Conservation (phyloP, 2,888 invertebrate genomes). For the Scrobipalpa costella region DNA sequence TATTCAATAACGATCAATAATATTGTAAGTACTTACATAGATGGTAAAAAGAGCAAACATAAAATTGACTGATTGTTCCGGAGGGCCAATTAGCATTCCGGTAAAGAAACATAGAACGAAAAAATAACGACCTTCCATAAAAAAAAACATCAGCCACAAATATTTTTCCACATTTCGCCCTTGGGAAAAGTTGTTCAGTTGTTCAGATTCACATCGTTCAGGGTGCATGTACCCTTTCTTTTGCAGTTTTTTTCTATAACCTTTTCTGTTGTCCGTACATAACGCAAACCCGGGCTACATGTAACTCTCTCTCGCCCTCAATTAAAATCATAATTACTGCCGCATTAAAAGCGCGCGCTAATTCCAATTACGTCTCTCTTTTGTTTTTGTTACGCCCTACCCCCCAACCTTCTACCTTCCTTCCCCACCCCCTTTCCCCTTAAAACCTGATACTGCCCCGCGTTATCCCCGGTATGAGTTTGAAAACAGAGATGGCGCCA, state of each 20-base stretch:
- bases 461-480: not conserved
- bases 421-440: not conserved
- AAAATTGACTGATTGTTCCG: no score
- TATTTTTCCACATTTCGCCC: no score
- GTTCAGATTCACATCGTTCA: no score
- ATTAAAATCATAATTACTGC: slow-evolving; percentile 76
- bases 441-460: not conserved
- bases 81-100: no score
- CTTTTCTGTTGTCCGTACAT: slow-evolving; percentile 42
- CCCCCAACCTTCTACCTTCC: slow-evolving; percentile 24
- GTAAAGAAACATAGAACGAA: no score
- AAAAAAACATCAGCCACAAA: no score
- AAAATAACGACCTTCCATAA: no score
- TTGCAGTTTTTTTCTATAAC: not conserved
- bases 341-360: slow-evolving; percentile 68
- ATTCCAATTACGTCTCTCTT: slow-evolving; percentile 62
- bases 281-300: slow-evolving; percentile 54
- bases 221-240: no score
- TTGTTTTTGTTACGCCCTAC: slow-evolving; percentile 41
- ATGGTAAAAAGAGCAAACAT: no score
- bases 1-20: no score
- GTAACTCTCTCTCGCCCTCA: slow-evolving; percentile 65
- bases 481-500: not conserved
- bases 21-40: no score
- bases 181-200: no score